These are phyloP conservation scores for Ormyrus nitidulus DNA, from an alignment of 2,888 invertebrate species.

Conservation along the genomic window DNA sequence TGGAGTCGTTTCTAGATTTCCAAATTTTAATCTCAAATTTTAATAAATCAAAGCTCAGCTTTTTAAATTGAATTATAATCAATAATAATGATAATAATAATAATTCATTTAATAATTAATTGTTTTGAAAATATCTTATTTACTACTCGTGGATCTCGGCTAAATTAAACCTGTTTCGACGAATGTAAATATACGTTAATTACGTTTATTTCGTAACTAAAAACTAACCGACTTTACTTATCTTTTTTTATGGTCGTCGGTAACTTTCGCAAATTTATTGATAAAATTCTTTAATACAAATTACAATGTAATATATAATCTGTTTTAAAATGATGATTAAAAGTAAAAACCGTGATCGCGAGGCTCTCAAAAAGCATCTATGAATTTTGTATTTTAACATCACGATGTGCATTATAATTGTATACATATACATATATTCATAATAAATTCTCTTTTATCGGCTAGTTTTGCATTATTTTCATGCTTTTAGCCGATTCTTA, in stretches of 20 bases:
- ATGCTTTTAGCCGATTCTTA: conserved; percentile 49
- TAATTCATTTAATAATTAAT: no score
- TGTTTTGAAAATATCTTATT: no score
- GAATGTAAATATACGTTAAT: no score
- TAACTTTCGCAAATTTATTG: not conserved
- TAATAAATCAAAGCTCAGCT: no score
- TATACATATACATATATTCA: conserved; percentile 4
- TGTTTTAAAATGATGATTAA: conserved; percentile 29
- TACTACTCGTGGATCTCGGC: no score
- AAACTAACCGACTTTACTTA: no score
- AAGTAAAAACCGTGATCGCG: conserved; percentile 47
- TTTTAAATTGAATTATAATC: no score
- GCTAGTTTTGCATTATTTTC: not conserved
- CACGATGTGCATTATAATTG: conserved; percentile 14
- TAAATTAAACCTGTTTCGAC: no score
- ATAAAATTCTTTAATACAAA: conserved; percentile 25
- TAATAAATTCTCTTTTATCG: not conserved
- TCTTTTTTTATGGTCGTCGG: not conserved
- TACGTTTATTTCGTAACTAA: no score
- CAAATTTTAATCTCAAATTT: no score
- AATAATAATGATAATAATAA: no score
- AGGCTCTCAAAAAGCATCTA: conserved; percentile 34
- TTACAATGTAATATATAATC: conserved; percentile 15
- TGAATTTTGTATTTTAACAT: conserved; percentile 13
- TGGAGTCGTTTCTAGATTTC: no score